Evolutionary conservation across 2,888 invertebrate genomes (phyloP).

Genomic region (Clostera curtula): DNA sequence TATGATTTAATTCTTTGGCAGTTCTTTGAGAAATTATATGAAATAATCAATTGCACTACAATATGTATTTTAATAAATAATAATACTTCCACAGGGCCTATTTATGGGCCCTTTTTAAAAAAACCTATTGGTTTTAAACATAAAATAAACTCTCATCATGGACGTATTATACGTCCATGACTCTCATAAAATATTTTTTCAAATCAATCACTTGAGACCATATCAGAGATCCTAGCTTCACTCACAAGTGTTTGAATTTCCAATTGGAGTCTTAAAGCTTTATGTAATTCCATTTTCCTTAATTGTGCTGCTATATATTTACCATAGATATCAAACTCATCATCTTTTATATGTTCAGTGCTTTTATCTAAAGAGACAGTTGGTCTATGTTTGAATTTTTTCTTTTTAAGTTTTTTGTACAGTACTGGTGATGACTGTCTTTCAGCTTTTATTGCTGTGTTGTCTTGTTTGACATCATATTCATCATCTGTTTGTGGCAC

Average conservation of each 20-base stretch:
- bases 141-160: background rate
- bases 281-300: constrained; percentile 40
- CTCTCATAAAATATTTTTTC: background rate
- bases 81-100: too few species aligned
- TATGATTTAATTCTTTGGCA: too few species aligned
- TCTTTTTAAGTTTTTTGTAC: constrained; percentile 40
- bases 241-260: constrained; percentile 48
- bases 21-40: too few species aligned
- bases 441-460: constrained; percentile 28
- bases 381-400: constrained; percentile 34
- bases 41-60: too few species aligned
- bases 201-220: constrained; percentile 16
- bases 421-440: constrained; percentile 17
- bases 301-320: constrained; percentile 51
- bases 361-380: constrained; percentile 19
- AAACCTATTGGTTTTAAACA: too few species aligned
- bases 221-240: constrained; percentile 42
- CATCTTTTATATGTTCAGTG: constrained; percentile 29
- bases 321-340: constrained; percentile 57
- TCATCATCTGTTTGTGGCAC: constrained; percentile 40
- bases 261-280: constrained; percentile 41
- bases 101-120: too few species aligned
- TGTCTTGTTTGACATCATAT: constrained; percentile 30
- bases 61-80: too few species aligned
- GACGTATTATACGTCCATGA: background rate